These are phyloP conservation scores for Heterodera schachtii DNA, from an alignment of 1,140 invertebrate species.

Conservation along the genomic window DNA sequence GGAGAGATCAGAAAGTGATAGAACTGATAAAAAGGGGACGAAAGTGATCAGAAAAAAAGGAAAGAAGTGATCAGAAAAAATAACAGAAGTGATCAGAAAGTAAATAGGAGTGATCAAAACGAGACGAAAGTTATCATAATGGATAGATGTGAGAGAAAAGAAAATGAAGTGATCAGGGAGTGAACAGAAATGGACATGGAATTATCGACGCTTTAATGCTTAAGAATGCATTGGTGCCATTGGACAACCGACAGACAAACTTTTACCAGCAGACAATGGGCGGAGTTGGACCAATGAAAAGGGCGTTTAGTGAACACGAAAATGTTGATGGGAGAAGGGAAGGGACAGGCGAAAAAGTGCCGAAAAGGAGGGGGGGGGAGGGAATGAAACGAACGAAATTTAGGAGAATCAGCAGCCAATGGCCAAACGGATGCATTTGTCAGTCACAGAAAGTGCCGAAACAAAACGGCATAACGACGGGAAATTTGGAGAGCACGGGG, in stretches of 20 bases:
- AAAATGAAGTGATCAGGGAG: no score
- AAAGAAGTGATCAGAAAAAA: no score
- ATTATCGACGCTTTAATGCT: not conserved
- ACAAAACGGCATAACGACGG: not conserved
- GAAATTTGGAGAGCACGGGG: constrained; percentile 13
- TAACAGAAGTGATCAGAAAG: no score
- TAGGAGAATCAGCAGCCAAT: constrained; percentile 6
- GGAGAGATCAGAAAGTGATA: no score
- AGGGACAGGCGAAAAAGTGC: not conserved
- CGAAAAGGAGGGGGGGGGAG: not conserved
- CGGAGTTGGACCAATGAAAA: not conserved
- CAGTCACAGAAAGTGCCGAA: not conserved
- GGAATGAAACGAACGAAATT: not conserved
- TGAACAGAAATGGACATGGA: not conserved
- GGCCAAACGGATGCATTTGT: not conserved
- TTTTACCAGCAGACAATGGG: not conserved
- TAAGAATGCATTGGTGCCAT: not conserved
- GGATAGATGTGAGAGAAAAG: no score
- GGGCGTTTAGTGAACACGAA: not conserved
- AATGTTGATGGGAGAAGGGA: not conserved
- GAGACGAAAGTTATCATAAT: no score
- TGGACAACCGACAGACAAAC: not conserved
- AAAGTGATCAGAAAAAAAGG: no score
- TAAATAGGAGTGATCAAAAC: no score
- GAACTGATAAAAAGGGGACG: no score